Evolutionary conservation across 2,888 invertebrate genomes (phyloP).

Genomic region (Schizotus pectinicornis): DNA sequence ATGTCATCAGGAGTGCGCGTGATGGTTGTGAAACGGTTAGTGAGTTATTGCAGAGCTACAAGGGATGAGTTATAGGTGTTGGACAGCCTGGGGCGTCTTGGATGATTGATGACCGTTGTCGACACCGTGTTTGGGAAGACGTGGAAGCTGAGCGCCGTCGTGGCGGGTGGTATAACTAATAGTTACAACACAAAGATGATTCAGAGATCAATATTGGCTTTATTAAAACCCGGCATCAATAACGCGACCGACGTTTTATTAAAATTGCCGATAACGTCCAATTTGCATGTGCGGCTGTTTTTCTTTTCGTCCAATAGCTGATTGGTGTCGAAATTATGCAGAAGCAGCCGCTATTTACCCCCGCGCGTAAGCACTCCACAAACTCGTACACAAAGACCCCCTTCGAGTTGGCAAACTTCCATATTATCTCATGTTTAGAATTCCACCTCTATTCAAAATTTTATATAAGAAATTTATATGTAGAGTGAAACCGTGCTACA

Average conservation of each 20-base stretch:
- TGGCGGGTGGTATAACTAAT: conserved; percentile 56
- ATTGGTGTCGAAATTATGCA: too few species aligned
- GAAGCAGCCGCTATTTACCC: not conserved
- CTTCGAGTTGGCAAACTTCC: conserved; percentile 44
- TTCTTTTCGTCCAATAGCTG: conserved; percentile 1
- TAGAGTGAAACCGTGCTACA: conserved; percentile 53
- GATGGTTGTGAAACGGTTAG: conserved; percentile 29
- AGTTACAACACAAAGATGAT: conserved; percentile 50
- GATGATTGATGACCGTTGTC: conserved; percentile 59
- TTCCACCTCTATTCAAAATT: conserved; percentile 49
- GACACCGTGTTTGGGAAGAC: conserved; percentile 57
- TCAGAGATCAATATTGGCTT: conserved; percentile 43
- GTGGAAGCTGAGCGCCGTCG: conserved; percentile 52
- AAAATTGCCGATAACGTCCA: not conserved
- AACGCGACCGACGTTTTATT: conserved; percentile 8
- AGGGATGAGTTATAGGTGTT: conserved; percentile 45
- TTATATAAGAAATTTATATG: conserved; percentile 54
- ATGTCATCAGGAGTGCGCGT: conserved; percentile 29
- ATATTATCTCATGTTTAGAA: conserved; percentile 44
- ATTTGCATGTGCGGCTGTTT: not conserved
- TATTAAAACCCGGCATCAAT: conserved; percentile 27
- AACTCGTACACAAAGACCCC: conserved; percentile 27
- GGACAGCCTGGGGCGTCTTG: conserved; percentile 49
- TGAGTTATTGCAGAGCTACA: conserved; percentile 28
- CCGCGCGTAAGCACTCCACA: conserved; percentile 3